Evolutionary conservation across 2,888 invertebrate species (phyloP), one percentile per base, ranked within the genome.

Genomic region (Lasioglossum calceatum): DNA sequence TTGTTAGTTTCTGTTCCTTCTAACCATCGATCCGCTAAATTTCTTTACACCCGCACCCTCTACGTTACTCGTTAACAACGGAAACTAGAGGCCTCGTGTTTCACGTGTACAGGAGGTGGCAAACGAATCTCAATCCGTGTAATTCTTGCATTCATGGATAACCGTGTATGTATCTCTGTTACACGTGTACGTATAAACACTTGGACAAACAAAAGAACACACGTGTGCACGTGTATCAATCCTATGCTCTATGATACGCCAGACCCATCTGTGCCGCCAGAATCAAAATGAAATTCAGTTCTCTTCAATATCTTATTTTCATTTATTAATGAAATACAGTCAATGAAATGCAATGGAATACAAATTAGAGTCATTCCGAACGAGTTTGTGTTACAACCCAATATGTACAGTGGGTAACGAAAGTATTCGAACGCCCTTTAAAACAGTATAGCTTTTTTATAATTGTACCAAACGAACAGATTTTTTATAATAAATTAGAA

Each of bases 11-110:
- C 47, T 10, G 32, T 77, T 50, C 32, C 70, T 71, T 44, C 42
- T 36, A 74, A 80, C n/a, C 58, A 50, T n/a, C 50, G 54, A 44
- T 71, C 14, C 73, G 76, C 47, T 61, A 36, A 77, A 79, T 82
- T 81, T 72, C 71, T 44, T 14, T 50, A 42, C 67, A 50, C 70
- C 67, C 12, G 32, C 36, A 61, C 61, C 78, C 61, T 23, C 39
- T 42, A 70, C 84, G 84, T 78, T 36, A 54, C 77, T 47, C 70
- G 23, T 76, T 19, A 23, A 64, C 36, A 61, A 42, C n/a, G 39
- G 71, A 16, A 71, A n/a, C 10, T n/a, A n/a, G 58, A n/a, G 58
- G 71, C 42, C 80, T 23, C 72, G 8, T 0, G 64, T 64, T 64
- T 64, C 32, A 32, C 64, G 16, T 32, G 64, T 16, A 32, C 32